Evolutionary conservation across 2,797 vertebrate species (phyloP).

Genomic region (Phaenicophaeus curvirostris): DNA sequence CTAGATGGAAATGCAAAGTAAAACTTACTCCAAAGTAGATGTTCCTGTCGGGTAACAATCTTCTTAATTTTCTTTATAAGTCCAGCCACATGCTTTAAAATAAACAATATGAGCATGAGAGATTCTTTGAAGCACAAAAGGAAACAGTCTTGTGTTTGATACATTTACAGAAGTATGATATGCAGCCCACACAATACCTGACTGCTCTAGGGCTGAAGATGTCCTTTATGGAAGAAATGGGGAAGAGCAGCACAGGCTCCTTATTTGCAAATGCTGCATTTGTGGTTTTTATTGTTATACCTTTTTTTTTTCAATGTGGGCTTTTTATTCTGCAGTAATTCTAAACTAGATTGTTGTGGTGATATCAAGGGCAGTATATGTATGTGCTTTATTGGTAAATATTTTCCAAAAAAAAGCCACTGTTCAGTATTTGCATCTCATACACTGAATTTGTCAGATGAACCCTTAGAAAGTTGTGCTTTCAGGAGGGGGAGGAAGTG

Average conservation of each 20-base stretch:
- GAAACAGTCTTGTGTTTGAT: not conserved
- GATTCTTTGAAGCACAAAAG: not conserved
- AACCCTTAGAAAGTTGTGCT: not conserved
- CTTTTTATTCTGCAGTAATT: not conserved
- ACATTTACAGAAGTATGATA: conserved; percentile 20
- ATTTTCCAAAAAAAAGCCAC: not conserved
- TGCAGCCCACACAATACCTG: not conserved
- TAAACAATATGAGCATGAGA: not conserved
- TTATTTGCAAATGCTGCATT: not conserved
- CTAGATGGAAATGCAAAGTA: not conserved
- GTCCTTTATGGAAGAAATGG: not conserved
- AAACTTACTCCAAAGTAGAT: not conserved
- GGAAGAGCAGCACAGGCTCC: not conserved
- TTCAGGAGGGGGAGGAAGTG: not conserved
- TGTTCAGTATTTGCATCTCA: not conserved
- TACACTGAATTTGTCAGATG: not conserved
- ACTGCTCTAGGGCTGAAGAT: not conserved
- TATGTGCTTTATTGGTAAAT: not conserved
- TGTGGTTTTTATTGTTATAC: not conserved
- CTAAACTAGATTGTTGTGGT: not conserved
- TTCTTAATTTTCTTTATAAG: not conserved
- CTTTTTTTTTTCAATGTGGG: not conserved
- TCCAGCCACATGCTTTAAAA: not conserved
- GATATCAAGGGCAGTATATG: not conserved
- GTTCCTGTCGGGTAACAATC: not conserved